phyloP scores from a whole-genome alignment of 2,113 vertebrate genomes.

The Maccullochella peelii region DNA sequence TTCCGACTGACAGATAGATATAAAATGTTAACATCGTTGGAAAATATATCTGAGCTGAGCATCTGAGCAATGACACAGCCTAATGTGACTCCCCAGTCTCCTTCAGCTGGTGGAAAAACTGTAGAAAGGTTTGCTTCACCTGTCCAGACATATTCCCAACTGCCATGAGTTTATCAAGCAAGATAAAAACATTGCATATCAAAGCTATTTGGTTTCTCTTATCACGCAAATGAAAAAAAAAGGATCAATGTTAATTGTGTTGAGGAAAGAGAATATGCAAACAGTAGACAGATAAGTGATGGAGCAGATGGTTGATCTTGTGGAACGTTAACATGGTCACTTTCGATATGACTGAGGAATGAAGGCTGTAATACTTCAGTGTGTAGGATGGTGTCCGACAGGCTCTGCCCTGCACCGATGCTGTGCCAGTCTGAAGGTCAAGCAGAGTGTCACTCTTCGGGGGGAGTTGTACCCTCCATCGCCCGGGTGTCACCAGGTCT shows the following conservation, averaged over 20 bases:
- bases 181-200: conserved; percentile 7
- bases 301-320: background rate
- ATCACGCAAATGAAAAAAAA: conserved; percentile 29
- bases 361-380: background rate
- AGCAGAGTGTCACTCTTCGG: conserved; percentile 31
- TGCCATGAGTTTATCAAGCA: conserved; percentile 1
- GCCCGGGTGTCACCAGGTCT: conserved; percentile 24
- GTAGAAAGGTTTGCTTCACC: background rate
- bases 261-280: conserved; percentile 6
- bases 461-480: conserved; percentile 19
- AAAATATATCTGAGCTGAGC: conserved; percentile 11
- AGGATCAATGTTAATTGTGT: background rate
- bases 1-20: background rate
- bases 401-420: background rate
- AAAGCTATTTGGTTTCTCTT: conserved; percentile 34
- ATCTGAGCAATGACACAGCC: conserved; percentile 3
- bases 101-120: conserved; percentile 1
- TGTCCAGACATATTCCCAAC: conserved; percentile 31
- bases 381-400: background rate
- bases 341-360: background rate
- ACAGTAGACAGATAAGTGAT: conserved; percentile 17
- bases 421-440: conserved; percentile 45
- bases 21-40: conserved; percentile 1
- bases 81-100: conserved; percentile 4
- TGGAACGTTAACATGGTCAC: background rate